phyloP scores from a whole-genome alignment of 2,888 invertebrate genomes.

The Cephus nigrinus region DNA sequence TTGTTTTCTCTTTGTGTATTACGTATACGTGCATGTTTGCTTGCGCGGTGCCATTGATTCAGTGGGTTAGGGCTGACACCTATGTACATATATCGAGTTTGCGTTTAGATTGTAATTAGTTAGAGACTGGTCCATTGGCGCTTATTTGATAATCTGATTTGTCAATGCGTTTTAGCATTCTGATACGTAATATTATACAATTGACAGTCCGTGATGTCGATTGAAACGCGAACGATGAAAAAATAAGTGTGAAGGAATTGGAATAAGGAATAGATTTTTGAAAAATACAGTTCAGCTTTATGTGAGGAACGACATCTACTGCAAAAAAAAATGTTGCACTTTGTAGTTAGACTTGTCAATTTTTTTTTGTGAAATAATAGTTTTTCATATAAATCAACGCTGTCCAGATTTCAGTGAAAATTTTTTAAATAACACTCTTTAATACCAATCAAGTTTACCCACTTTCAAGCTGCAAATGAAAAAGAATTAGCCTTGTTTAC shows the following conservation, averaged over 20 bases:
- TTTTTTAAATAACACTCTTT: background rate
- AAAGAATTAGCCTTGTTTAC: background rate
- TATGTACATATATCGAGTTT: background rate
- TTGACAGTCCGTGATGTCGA: background rate
- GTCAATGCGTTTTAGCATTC: background rate
- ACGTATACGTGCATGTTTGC: background rate
- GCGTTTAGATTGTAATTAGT: background rate
- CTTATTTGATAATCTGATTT: background rate
- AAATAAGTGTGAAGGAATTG: too few relatives aligned
- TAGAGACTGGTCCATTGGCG: background rate
- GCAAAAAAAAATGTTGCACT: background rate
- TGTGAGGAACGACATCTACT: background rate
- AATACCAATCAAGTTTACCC: background rate
- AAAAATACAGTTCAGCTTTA: background rate
- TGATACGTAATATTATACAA: background rate
- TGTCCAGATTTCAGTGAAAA: too few relatives aligned
- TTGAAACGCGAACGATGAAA: background rate
- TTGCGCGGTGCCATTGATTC: background rate
- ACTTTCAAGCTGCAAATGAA: background rate
- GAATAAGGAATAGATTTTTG: background rate
- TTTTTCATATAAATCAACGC: too few relatives aligned
- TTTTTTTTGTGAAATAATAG: background rate
- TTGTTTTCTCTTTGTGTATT: background rate
- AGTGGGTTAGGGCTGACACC: background rate
- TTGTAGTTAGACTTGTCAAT: background rate